These are phyloP conservation scores for Pseudorasbora parva DNA, from an alignment of 2,113 vertebrate species.

Conservation along the genomic window DNA sequence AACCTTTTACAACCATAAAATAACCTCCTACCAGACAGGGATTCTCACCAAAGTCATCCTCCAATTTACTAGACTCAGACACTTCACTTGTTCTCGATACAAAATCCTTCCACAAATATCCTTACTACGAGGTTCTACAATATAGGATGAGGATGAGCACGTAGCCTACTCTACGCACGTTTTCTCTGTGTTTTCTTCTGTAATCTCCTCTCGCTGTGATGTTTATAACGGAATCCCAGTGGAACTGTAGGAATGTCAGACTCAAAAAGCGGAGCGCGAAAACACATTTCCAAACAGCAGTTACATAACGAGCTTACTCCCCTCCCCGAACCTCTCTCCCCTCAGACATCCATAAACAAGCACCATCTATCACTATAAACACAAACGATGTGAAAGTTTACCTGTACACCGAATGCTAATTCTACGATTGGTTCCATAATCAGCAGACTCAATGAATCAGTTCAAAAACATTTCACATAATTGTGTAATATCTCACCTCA, in stretches of 20 bases:
- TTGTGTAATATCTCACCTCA: neutral
- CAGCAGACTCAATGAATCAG: neutral
- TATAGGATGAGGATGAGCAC: neutral
- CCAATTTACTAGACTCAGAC: too few species aligned
- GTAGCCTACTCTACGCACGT: neutral
- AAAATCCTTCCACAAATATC: neutral
- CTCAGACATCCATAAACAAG: conserved; percentile 1
- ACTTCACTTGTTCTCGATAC: too few species aligned
- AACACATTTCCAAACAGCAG: conserved; percentile 26
- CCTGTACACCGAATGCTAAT: too few species aligned
- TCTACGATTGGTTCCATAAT: neutral
- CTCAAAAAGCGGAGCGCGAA: conserved; percentile 14
- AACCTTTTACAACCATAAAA: neutral
- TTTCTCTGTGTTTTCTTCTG: neutral
- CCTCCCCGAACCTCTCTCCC: conserved; percentile 6
- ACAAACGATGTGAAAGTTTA: neutral
- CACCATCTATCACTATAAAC: conserved; percentile 1
- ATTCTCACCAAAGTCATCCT: neutral
- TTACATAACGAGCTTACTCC: conserved; percentile 39
- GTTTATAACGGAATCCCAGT: neutral
- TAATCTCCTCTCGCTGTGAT: neutral
- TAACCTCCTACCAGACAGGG: neutral
- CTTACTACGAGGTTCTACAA: neutral
- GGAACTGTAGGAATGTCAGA: conserved; percentile 6
- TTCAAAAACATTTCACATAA: neutral